A percentile compares a stretch with the other conserved stretches of the same genome.
These are phyloP conservation scores for Eupsittula cactorum DNA, from an alignment of 2,113 vertebrate genomes.

Conservation along the genomic window DNA sequence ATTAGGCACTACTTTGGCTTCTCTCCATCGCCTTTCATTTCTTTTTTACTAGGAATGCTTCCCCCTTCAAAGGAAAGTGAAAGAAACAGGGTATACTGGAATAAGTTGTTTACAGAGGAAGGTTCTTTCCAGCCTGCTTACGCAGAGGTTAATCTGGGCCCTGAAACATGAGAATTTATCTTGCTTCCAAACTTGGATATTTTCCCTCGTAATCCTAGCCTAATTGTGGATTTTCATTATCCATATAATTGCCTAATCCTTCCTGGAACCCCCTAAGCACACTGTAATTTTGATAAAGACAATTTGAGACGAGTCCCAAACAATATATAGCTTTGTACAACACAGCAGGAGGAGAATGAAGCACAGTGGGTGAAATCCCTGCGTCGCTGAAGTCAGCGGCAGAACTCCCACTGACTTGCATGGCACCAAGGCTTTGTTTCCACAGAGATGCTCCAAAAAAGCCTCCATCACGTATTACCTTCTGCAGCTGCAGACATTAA, in stretches of 20 bases:
- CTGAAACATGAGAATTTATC: not conserved
- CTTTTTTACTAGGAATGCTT: not conserved
- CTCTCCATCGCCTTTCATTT: not conserved
- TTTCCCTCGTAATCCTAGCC: conserved; percentile 19
- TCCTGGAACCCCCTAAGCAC: not conserved
- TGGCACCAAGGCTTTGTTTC: not conserved
- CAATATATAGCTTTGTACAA: conserved; percentile 18
- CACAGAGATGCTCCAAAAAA: not conserved
- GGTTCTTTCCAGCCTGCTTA: not conserved
- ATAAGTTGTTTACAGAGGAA: not conserved
- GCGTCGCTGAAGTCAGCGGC: not conserved
- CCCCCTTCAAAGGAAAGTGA: not conserved
- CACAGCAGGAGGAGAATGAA: conserved; percentile 4
- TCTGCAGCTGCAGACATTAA: not conserved
- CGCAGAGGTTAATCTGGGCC: not conserved
- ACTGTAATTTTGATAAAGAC: conserved; percentile 41
- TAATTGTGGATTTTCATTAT: conserved; percentile 59
- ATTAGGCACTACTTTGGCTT: not conserved
- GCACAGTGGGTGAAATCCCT: conserved; percentile 41
- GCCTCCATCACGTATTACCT: not conserved
- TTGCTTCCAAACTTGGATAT: conserved; percentile 54
- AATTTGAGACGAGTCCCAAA: not conserved
- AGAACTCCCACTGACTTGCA: not conserved
- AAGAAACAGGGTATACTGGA: not conserved
- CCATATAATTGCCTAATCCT: conserved; percentile 47